A percentile compares a stretch with the other conserved stretches of the same genome.
Evolutionary conservation across 1,140 invertebrate genomes (phyloP).

Genomic region (Colletes latitarsis): DNA sequence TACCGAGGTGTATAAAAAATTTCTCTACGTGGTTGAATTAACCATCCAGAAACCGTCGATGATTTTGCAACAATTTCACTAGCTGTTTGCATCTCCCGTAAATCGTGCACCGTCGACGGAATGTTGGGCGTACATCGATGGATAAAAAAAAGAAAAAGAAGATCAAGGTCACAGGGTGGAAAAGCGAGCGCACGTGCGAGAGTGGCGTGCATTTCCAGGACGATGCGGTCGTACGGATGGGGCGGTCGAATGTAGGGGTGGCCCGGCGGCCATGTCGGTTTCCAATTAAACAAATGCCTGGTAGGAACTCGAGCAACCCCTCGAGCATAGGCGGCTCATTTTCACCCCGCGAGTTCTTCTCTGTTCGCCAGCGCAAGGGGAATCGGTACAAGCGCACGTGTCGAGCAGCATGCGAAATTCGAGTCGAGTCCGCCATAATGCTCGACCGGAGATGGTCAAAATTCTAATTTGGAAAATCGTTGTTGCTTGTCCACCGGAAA

Average conservation of each 20-base stretch:
- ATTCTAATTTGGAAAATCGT: too few relatives aligned
- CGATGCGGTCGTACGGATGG: slow-evolving; percentile 49
- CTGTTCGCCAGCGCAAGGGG: slow-evolving; percentile 51
- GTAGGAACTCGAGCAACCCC: slow-evolving; percentile 65
- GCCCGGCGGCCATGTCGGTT: slow-evolving; percentile 69
- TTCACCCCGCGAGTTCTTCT: slow-evolving; percentile 13
- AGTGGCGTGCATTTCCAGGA: slow-evolving; percentile 41
- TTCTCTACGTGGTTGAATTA: too few relatives aligned
- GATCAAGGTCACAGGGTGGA: slow-evolving; percentile 35
- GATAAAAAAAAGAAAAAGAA: background rate
- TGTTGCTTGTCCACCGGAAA: too few relatives aligned
- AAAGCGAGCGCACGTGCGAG: slow-evolving; percentile 24
- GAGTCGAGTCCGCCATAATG: slow-evolving; percentile 8
- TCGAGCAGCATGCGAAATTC: slow-evolving; percentile 67
- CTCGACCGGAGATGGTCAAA: too few relatives aligned
- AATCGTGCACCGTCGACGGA: background rate
- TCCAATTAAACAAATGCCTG: slow-evolving; percentile 76
- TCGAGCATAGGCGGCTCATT: slow-evolving; percentile 37
- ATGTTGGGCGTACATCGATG: background rate
- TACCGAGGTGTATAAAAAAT: too few relatives aligned
- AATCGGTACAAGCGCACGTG: slow-evolving; percentile 62
- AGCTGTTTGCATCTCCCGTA: too few relatives aligned
- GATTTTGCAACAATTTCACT: background rate
- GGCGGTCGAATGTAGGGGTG: slow-evolving; percentile 50
- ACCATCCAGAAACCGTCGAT: background rate